Percentiles rank a stretch among this genome's conserved stretches.
phyloP scores from a whole-genome alignment of 2,113 vertebrate species.

The Okapia johnstoni region DNA sequence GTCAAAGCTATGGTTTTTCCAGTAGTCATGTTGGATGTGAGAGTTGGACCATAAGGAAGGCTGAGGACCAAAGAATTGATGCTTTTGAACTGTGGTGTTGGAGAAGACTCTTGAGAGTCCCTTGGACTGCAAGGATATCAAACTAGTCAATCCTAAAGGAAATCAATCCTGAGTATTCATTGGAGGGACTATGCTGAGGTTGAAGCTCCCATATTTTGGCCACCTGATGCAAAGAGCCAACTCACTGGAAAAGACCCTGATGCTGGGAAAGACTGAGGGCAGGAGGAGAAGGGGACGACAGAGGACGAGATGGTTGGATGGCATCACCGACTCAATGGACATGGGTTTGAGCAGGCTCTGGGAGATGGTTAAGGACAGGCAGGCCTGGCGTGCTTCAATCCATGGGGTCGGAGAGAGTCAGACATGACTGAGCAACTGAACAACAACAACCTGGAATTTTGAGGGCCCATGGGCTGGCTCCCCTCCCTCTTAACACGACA shows the following conservation, averaged over 20 bases:
- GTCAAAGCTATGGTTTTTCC: not conserved
- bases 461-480: not conserved
- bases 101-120: not conserved
- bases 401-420: not conserved
- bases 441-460: not conserved
- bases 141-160: not conserved
- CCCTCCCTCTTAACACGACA: not conserved
- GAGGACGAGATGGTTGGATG: not conserved
- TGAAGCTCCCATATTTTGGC: not conserved
- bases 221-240: not conserved
- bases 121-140: not conserved
- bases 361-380: not conserved
- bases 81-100: not conserved
- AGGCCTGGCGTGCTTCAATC: not conserved
- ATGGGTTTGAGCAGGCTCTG: not conserved
- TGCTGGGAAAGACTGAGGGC: not conserved
- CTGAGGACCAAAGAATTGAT: not conserved
- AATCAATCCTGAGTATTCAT: not conserved
- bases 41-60: not conserved
- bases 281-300: not conserved
- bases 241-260: not conserved
- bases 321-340: not conserved
- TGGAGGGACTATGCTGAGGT: not conserved
- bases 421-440: rapidly evolving
- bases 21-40: not conserved